These are phyloP conservation scores for Sebastes oblongus DNA, from an alignment of 2,797 vertebrate species.

Conservation along the genomic window DNA sequence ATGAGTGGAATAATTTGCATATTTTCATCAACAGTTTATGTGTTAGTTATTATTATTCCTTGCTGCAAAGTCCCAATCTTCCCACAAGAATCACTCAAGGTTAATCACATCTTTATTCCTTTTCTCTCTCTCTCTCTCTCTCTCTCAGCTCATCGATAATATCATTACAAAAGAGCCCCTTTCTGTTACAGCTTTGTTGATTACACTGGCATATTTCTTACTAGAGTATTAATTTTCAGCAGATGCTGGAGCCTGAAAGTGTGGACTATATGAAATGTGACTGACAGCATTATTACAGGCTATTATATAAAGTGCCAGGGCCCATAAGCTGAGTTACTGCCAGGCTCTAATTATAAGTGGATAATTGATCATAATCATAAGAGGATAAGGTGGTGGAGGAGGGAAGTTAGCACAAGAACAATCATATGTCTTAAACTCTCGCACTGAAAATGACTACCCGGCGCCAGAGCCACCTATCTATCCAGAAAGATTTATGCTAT, in stretches of 20 bases:
- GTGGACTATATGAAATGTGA: slow-evolving; percentile 67
- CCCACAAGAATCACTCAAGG: background rate
- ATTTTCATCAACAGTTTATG: background rate
- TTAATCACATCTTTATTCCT: slow-evolving; percentile 18
- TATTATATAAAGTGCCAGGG: slow-evolving; percentile 71
- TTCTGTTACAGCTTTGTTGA: slow-evolving; percentile 6
- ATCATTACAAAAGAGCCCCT: background rate
- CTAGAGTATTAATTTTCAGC: slow-evolving; percentile 41
- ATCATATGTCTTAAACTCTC: slow-evolving; percentile 66
- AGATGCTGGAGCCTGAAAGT: slow-evolving; percentile 27
- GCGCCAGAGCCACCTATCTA: slow-evolving; percentile 55
- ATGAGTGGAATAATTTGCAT: background rate
- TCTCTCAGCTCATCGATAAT: slow-evolving; percentile 15
- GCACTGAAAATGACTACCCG: slow-evolving; percentile 65
- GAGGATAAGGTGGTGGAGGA: slow-evolving; percentile 70
- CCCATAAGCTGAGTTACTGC: slow-evolving; percentile 71
- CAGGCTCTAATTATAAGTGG: slow-evolving; percentile 76
- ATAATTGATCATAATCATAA: slow-evolving; percentile 80
- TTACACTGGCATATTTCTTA: slow-evolving; percentile 22
- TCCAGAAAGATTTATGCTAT: slow-evolving; percentile 54
- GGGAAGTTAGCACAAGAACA: slow-evolving; percentile 69
- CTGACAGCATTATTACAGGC: slow-evolving; percentile 76
- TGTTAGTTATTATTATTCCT: background rate
- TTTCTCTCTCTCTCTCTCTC: background rate
- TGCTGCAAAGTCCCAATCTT: background rate